Evolutionary conservation across 30 jellyfish, hydroid and myxozoan genomes (phyloP), one percentile per base, ranked within the genome.

Genomic region (Hydra vulgaris): DNA sequence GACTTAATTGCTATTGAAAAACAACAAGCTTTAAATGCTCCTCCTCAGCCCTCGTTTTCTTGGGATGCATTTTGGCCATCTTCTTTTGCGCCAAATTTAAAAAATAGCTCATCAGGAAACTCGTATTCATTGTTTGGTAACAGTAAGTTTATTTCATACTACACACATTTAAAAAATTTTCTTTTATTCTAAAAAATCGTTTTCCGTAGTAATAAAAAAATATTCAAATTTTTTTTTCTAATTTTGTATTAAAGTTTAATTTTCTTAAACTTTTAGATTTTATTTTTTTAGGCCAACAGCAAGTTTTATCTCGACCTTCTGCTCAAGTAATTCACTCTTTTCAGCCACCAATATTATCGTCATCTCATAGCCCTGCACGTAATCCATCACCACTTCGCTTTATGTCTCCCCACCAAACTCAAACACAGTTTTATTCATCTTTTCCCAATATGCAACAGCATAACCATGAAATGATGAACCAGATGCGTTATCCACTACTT

Each of bases 1-100:
- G 96, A 83, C 25, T 83, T 91, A 54, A 79, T 91, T 25, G 96
- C 96, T 0, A 26, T 89, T 18, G 95, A 89, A 74, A 79, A 74
- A 71, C 79, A 76, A 19, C 85, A 78, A 23, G 85, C 54, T n/a
- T 16, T 52, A 18, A 22, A 54, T 27, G 17, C 81, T 21, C 27
- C 53, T 15, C 74, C 85, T 16, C 76, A 53, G 16, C 77, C 85
- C 4, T 54, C 85, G 0, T 78, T 78, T 61, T 18, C 79, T 27
- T 78, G 85, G 85, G 85, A 78, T 40, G 40, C 85, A 15, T 78
- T 78, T 54, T 78, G 85, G 85, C 74, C 85, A 55, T 52, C 85
- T 53, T 53, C 23, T 78, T 78, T 21, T 61, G 16, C 26, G 19
- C 76, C 83, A 18, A 75, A 75, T 75, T 71, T n/a, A 22, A 75